These are phyloP conservation scores for Azorinus chamasolen DNA, from an alignment of 2,888 invertebrate species.

Conservation along the genomic window DNA sequence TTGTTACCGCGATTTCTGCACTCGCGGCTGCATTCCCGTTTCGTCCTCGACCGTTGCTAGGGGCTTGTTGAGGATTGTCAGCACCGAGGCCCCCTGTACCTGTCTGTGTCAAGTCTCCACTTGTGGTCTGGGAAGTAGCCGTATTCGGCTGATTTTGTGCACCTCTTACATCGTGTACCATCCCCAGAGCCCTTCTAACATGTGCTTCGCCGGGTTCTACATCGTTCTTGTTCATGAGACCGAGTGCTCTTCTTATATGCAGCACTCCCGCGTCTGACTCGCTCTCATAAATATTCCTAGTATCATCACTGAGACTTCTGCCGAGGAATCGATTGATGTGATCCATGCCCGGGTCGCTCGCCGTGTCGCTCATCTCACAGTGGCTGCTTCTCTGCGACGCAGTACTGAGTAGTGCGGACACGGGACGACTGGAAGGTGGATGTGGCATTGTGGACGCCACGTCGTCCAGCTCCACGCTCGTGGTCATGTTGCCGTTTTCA, in stretches of 20 bases:
- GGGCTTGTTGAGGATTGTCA: too few relatives aligned
- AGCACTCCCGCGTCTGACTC: conserved; percentile 25
- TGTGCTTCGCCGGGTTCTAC: conserved; percentile 10
- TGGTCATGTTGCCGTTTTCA: too few relatives aligned
- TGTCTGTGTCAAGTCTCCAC: background rate
- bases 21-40: too few relatives aligned
- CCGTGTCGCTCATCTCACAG: background rate
- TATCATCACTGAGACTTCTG: conserved; percentile 17
- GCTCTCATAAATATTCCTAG: conserved; percentile 14
- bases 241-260: conserved; percentile 31
- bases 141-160: background rate
- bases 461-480: too few relatives aligned
- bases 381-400: too few relatives aligned
- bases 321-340: conserved; percentile 34
- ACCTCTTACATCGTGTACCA: too few relatives aligned
- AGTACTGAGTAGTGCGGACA: too few relatives aligned
- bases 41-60: too few relatives aligned
- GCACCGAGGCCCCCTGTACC: too few relatives aligned
- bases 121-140: background rate
- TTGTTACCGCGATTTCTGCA: too few relatives aligned
- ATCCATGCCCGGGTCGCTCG: conserved; percentile 24
- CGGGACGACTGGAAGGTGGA: too few relatives aligned
- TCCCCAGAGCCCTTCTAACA: conserved; percentile 20
- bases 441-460: too few relatives aligned
- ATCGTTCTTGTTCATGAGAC: conserved; percentile 8